Base-by-base conservation (phyloP, 2,888 invertebrate genomes). In the Drosophila prostipennis region DNA sequence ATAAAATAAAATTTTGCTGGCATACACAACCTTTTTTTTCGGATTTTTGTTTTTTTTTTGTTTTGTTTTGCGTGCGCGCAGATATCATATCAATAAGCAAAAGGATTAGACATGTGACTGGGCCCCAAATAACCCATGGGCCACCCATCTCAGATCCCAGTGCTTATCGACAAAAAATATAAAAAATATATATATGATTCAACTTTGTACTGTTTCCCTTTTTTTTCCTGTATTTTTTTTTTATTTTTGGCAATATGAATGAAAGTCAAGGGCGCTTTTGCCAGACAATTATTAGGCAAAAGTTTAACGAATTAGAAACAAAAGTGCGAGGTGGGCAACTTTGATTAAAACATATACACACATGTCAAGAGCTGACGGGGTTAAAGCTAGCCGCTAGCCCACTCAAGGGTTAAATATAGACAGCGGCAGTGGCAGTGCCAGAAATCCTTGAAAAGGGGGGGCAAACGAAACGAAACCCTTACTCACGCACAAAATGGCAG, bases 221-320 rank as follows among this genome's bases (percentile, higher is more conserved):
- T 19, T 19, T 34, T 34, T 34, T 34, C 10, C 3, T 32, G 8
- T 54, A 34, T 61, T 45, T 51, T 64, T 14, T 55, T 6, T 45
- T 46, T 45, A 54, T 54, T 65, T 19, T 56, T 45, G 56, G 53
- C 71, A 75, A 82, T 88, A 79, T 82, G 82, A 87, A 81, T 84
- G 80, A 87, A 84, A 87, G 81, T 82, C 84, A 82, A 82, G 80
- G 46, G 59, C 64, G 23, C 53, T 75, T 58, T 48, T 14, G 79
- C 85, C 89, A 90, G 85, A 89, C 87, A 89, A 85, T 85, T 89
- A 89, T 86, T 77, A 87, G 75, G 79, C 89, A 85, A 85, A 89
- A 89, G 89, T 89, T 85, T 85, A 87, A 84, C 85, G 84, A 85
- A 85, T 85, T 85, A 89, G 81, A 85, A 85, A 85, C 69, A 80